A percentile compares a stretch with the other conserved stretches of the same genome.
phyloP scores from a whole-genome alignment of 2,888 invertebrate genomes.

The Masnerella sp. region DNA sequence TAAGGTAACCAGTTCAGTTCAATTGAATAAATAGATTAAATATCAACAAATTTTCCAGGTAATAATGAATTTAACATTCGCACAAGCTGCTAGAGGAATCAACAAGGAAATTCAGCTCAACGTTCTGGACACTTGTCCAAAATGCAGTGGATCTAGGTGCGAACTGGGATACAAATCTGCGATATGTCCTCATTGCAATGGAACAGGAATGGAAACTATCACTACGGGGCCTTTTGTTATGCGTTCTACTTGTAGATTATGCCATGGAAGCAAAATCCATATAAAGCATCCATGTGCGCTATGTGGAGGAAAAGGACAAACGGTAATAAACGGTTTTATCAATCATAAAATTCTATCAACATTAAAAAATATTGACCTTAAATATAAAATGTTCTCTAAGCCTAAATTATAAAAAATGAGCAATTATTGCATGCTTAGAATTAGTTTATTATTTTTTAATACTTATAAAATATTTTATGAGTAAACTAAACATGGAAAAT shows the following conservation, averaged over 20 bases:
- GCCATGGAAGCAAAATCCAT: slow-evolving; percentile 90
- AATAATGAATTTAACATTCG: slow-evolving; percentile 92
- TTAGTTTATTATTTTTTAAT: no score
- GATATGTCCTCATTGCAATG: slow-evolving; percentile 95
- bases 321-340: slow-evolving; percentile 78
- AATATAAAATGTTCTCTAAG: no score
- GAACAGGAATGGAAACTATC: slow-evolving; percentile 96
- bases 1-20: background rate
- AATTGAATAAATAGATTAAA: slow-evolving; percentile 8
- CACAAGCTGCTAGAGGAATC: slow-evolving; percentile 96
- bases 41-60: slow-evolving; percentile 79
- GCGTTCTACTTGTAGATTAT: slow-evolving; percentile 96
- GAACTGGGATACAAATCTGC: slow-evolving; percentile 95
- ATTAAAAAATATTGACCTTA: no score
- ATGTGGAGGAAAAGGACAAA: slow-evolving; percentile 95
- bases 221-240: slow-evolving; percentile 96
- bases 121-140: slow-evolving; percentile 94
- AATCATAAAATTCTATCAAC: no score
- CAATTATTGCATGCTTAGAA: no score
- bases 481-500: no score
- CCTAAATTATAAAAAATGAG: no score
- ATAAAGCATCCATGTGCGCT: slow-evolving; percentile 95
- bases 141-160: slow-evolving; percentile 90
- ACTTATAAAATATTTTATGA: no score
- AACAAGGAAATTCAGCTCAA: slow-evolving; percentile 96